Base-by-base conservation (phyloP, 2,888 invertebrate species). In the Osmoderma eremita region DNA sequence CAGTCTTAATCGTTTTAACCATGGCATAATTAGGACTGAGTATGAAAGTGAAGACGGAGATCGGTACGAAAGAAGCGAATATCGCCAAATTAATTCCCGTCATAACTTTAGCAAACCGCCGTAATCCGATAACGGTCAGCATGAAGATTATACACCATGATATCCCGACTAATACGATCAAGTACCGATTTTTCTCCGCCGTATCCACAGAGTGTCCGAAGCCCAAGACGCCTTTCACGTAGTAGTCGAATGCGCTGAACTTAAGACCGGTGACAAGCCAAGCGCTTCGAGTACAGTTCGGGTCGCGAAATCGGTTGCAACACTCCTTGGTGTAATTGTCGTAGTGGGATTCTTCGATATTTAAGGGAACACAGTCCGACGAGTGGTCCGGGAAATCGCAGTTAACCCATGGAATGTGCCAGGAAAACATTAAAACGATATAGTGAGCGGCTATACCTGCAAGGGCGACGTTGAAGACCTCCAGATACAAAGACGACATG, bases 191-290 rank as follows among this genome's bases (percentile, higher is more conserved):
- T 1, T 50, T 13, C 2, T 38, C n/a, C n/a, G n/a, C n/a, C n/a
- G n/a, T n/a, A n/a, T n/a, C n/a, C n/a, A n/a, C n/a, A n/a, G n/a
- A n/a, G n/a, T n/a, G n/a, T n/a, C 64, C 68, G 15, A 36, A 39
- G 5, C 61, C 22, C 12, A 68, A 30, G 12, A 68, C 53, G 12
- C 61, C 18, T 8, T 39, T 61, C 18, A 50, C 24, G 38, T 61
- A 68, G 50, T 53, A 68, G n/a, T 68, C 68, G 13, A 17, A 65
- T 10, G 68, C 38, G 2, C 41, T n/a, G 13, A 36, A 68, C 61
- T 65, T 68, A 10, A 53, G 45, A 8, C 30, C 4, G 1, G 18
- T 36, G 24, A 10, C 6, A 13, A 48, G 20, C n/a, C 36, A 18
- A 12, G 41, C 13, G 15, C 15, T 22, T 6, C 12, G 3, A 12